A percentile compares a stretch with the other conserved stretches of the same genome.
phyloP scores from a whole-genome alignment of 2,888 invertebrate genomes.

The Eutolmus rufibarbis region DNA sequence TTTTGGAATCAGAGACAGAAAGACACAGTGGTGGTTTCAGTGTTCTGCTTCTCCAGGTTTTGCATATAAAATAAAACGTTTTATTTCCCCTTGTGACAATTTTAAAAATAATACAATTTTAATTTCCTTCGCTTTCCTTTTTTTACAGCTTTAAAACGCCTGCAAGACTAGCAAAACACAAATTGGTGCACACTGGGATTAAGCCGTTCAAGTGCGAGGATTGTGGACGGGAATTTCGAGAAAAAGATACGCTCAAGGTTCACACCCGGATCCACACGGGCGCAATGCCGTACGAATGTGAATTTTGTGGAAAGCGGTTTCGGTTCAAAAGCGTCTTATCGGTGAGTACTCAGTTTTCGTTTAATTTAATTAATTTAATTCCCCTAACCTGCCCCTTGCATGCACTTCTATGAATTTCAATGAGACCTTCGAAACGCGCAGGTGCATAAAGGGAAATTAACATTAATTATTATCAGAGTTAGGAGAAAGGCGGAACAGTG shows the following conservation, averaged over 20 bases:
- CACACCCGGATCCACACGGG: slow-evolving; percentile 81
- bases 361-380: not conserved
- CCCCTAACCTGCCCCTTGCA: not conserved
- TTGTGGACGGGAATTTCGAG: slow-evolving; percentile 70
- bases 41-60: too few relatives aligned
- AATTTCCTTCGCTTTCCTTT: not conserved
- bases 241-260: slow-evolving; percentile 75
- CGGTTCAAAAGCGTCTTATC: slow-evolving; percentile 78
- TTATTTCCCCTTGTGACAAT: too few relatives aligned
- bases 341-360: slow-evolving; percentile 57
- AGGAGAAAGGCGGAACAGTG: not conserved
- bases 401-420: not conserved
- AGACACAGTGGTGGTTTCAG: too few relatives aligned
- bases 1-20: too few relatives aligned
- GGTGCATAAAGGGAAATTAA: not conserved
- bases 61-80: too few relatives aligned
- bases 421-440: not conserved
- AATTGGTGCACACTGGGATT: slow-evolving; percentile 67
- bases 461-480: not conserved
- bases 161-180: slow-evolving; percentile 60
- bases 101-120: too few relatives aligned
- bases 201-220: slow-evolving; percentile 70
- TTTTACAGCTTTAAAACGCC: slow-evolving; percentile 53
- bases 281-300: slow-evolving; percentile 78
- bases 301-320: slow-evolving; percentile 78